Evolutionary conservation across 2,797 vertebrate genomes (phyloP).

Genomic region (Anolis apletophallus): DNA sequence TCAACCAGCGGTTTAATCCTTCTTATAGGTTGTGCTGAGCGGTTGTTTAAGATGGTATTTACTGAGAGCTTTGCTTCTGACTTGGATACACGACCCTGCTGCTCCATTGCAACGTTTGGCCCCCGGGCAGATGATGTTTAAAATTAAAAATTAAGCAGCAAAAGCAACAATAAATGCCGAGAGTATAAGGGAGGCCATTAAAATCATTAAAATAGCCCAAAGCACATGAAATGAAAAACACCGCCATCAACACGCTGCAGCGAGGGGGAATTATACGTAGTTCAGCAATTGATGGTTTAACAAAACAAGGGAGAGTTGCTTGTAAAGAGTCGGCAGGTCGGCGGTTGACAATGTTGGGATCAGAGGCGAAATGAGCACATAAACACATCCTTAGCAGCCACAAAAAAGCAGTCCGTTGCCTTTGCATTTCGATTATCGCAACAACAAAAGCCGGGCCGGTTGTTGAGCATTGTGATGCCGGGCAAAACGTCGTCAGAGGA

Average conservation of each 20-base stretch:
- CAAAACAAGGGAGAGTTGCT: neutral
- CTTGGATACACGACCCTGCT: neutral
- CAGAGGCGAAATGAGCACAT: neutral
- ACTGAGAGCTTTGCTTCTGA: neutral
- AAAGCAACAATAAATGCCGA: neutral
- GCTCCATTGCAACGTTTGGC: neutral
- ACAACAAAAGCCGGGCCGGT: conserved; percentile 5
- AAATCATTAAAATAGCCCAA: neutral
- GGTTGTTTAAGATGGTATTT: neutral
- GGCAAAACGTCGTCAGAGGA: conserved; percentile 18
- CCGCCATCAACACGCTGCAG: neutral
- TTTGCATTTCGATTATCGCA: conserved; percentile 7
- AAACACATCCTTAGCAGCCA: neutral
- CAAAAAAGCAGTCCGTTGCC: neutral
- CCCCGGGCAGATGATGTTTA: no score
- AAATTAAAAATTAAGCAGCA: neutral
- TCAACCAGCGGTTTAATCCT: neutral
- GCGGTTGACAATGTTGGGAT: neutral
- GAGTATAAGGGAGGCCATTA: neutral
- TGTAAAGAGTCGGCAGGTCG: no score
- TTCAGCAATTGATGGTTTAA: neutral
- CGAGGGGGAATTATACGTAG: neutral
- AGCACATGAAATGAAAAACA: neutral
- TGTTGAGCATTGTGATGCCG: conserved; percentile 3
- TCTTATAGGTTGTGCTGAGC: neutral